Percentiles rank a stretch among this genome's conserved stretches.
Conservation (phyloP, 2,113 vertebrate genomes). For the Camelus dromedarius region DNA sequence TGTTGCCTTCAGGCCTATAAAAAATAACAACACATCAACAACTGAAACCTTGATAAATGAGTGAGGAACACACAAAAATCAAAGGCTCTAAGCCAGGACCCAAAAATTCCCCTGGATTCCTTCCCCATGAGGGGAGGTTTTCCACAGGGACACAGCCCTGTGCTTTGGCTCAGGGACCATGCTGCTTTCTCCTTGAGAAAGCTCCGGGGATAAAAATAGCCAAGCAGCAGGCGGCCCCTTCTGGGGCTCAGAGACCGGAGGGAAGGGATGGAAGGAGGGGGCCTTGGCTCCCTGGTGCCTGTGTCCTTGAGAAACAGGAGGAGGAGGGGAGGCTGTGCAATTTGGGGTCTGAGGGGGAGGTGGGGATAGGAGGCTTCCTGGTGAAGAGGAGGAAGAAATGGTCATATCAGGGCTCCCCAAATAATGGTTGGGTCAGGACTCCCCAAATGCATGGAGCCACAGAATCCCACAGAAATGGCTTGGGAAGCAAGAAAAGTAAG, state of each 20-base stretch:
- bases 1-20: slow-evolving; percentile 20
- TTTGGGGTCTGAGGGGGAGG: background rate
- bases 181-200: slow-evolving; percentile 70
- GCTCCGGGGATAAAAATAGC: slow-evolving; percentile 79
- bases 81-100: slow-evolving; percentile 55
- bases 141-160: slow-evolving; percentile 64
- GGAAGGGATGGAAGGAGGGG: background rate
- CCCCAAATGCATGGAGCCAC: background rate
- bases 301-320: slow-evolving; percentile 41
- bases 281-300: background rate
- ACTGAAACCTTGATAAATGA: slow-evolving; percentile 49
- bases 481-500: background rate
- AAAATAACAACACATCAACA: background rate
- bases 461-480: background rate
- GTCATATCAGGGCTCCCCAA: too few species aligned
- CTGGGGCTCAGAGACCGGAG: slow-evolving; percentile 4
- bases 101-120: slow-evolving; percentile 69
- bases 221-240: slow-evolving; percentile 50
- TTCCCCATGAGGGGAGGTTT: slow-evolving; percentile 80
- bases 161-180: slow-evolving; percentile 11
- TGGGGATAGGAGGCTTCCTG: background rate
- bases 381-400: background rate
- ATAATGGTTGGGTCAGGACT: background rate
- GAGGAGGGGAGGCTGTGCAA: background rate
- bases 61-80: background rate